Percentiles rank a stretch among this genome's conserved stretches.
Evolutionary conservation across 1,140 invertebrate species (phyloP).

Genomic region (Listronotus bonariensis): DNA sequence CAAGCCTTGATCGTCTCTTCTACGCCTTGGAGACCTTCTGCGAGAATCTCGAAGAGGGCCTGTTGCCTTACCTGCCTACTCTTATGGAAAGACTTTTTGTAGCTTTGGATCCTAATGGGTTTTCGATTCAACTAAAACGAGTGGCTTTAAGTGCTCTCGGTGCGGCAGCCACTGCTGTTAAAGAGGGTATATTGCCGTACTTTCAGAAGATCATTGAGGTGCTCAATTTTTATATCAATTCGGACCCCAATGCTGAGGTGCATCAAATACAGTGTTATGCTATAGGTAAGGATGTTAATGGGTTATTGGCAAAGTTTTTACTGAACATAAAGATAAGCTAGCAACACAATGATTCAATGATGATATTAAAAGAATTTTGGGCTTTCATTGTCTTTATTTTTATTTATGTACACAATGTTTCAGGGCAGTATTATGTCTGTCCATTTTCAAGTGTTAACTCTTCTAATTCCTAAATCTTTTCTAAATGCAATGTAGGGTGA

Average conservation of each 20-base stretch:
- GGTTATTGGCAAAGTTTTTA: neutral
- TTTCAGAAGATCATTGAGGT: constrained; percentile 70
- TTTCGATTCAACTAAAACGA: constrained; percentile 65
- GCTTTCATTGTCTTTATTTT: too few species aligned
- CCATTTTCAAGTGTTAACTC: too few species aligned
- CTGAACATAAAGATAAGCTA: neutral
- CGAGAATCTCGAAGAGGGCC: constrained; percentile 73
- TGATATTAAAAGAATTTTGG: too few species aligned
- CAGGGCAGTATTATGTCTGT: too few species aligned
- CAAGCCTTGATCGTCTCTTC: constrained; percentile 73
- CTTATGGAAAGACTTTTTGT: constrained; percentile 73
- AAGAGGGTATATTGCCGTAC: constrained; percentile 73
- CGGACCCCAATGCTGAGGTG: constrained; percentile 47
- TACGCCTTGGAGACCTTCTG: constrained; percentile 82
- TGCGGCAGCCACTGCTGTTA: constrained; percentile 71
- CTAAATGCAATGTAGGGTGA: too few species aligned
- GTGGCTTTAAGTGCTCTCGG: constrained; percentile 72
- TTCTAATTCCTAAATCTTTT: too few species aligned
- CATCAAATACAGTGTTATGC: constrained; percentile 69
- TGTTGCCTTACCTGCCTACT: constrained; percentile 72
- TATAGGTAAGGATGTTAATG: constrained; percentile 60
- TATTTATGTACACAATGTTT: constrained; percentile 13
- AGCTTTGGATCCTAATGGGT: constrained; percentile 62
- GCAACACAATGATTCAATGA: neutral
- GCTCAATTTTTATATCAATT: constrained; percentile 64